These are phyloP conservation scores for Bucorvus abyssinicus DNA, from an alignment of 2,797 vertebrate genomes.

Conservation along the genomic window DNA sequence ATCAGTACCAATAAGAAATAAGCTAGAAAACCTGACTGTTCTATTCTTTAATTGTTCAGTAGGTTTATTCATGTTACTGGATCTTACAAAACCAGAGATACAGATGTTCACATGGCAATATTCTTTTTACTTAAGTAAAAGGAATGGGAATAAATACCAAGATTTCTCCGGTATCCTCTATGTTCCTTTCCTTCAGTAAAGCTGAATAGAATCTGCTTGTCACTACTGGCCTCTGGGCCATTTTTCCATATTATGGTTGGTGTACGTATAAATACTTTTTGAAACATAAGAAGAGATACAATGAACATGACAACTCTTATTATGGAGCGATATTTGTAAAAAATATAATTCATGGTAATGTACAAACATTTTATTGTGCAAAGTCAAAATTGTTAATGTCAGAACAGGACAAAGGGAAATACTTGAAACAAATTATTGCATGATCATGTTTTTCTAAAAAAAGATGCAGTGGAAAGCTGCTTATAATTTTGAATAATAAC, in stretches of 20 bases:
- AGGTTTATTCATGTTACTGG: neutral
- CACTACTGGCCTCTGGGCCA: neutral
- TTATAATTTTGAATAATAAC: slow-evolving; percentile 58
- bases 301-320: neutral
- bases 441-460: slow-evolving; percentile 50
- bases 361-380: neutral
- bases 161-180: neutral
- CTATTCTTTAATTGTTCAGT: neutral
- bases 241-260: neutral
- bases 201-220: neutral
- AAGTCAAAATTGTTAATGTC: slow-evolving; percentile 13
- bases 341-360: neutral
- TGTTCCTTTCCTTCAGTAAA: neutral
- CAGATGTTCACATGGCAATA: neutral
- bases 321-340: neutral
- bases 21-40: neutral
- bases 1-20: neutral
- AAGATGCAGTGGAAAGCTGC: slow-evolving; percentile 26
- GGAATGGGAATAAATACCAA: neutral
- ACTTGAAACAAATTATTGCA: slow-evolving; percentile 35
- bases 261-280: neutral
- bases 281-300: neutral
- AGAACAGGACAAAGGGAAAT: slow-evolving; percentile 19
- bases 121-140: neutral
- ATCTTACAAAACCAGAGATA: neutral